Evolutionary conservation across 2,888 invertebrate species (phyloP).

Genomic region (Agapostemon virescens): DNA sequence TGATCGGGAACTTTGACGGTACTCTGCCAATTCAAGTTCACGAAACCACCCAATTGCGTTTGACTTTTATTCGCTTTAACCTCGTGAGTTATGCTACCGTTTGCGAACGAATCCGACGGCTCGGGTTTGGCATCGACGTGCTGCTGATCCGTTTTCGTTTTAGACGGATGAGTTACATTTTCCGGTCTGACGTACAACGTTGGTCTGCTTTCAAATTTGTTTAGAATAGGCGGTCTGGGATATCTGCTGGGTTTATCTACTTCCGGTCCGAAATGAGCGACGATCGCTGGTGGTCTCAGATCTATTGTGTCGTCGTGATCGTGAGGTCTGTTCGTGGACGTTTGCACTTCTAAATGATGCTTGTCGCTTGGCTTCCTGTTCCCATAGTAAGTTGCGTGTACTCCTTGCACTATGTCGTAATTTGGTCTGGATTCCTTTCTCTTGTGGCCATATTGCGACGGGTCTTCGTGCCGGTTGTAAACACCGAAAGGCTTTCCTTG

Average conservation of each 20-base stretch:
- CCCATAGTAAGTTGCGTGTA: constrained; percentile 61
- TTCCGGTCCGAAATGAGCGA: constrained; percentile 60
- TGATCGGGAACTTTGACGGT: constrained; percentile 9
- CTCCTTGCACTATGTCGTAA: constrained; percentile 69
- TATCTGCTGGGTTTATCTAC: constrained; percentile 70
- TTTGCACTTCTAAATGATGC: constrained; percentile 29
- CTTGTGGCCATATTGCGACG: constrained; percentile 58
- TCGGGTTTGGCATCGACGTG: constrained; percentile 29
- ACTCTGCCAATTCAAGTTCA: constrained; percentile 48
- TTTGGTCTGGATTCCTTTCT: constrained; percentile 57
- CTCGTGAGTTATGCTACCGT: constrained; percentile 35
- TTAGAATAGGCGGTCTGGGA: constrained; percentile 58
- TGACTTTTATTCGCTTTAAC: constrained; percentile 37
- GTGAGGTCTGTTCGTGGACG: constrained; percentile 35
- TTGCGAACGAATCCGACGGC: constrained; percentile 27
- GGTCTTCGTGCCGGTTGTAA: constrained; percentile 60
- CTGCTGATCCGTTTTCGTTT: constrained; percentile 39
- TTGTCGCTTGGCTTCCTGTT: constrained; percentile 54
- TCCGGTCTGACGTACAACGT: constrained; percentile 61
- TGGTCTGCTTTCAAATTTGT: constrained; percentile 61
- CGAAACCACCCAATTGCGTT: constrained; percentile 25
- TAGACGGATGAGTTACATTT: constrained; percentile 57
- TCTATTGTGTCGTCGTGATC: constrained; percentile 71
- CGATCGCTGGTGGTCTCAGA: constrained; percentile 71
- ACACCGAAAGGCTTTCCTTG: constrained; percentile 68